These are phyloP conservation scores for Gastracanthus pulcherrimus DNA, from an alignment of 2,888 invertebrate genomes.

Conservation along the genomic window DNA sequence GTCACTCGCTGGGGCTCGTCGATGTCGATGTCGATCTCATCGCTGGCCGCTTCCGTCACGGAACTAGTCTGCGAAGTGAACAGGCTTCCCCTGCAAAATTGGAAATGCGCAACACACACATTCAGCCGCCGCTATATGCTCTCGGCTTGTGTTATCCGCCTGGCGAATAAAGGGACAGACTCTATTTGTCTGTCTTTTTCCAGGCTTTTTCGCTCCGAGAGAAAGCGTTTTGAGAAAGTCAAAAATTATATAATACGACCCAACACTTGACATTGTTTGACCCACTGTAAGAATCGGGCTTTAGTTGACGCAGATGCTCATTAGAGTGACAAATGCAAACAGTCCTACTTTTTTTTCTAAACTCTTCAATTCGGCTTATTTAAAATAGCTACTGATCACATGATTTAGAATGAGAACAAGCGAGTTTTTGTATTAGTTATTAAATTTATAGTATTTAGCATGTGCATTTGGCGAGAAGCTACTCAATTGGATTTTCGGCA, in stretches of 20 bases:
- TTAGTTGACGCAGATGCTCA: neutral
- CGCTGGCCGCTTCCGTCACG: conserved; percentile 84
- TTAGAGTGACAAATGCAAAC: neutral
- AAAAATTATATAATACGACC: neutral
- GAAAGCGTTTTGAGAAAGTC: neutral
- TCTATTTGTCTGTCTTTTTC: neutral
- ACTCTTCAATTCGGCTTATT: too few relatives aligned
- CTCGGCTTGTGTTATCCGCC: neutral
- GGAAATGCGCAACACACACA: conserved; percentile 72
- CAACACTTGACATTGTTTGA: conserved; percentile 44
- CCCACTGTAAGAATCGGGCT: neutral
- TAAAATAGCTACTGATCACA: too few relatives aligned
- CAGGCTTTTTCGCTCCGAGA: neutral
- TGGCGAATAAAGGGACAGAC: neutral
- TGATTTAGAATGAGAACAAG: too few relatives aligned
- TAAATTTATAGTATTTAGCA: too few relatives aligned
- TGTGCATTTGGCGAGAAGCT: too few relatives aligned
- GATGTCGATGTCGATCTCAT: conserved; percentile 82
- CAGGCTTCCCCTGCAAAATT: conserved; percentile 74
- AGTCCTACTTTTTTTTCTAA: neutral
- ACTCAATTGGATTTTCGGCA: too few relatives aligned
- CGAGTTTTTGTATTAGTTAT: too few relatives aligned
- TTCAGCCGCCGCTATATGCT: conserved; percentile 28
- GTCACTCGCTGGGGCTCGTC: conserved; percentile 84
- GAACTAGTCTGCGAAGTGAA: conserved; percentile 82